Evolutionary conservation across 2,797 vertebrate species (phyloP), one percentile per base, ranked within the genome.

Genomic region (Alectoris magna): DNA sequence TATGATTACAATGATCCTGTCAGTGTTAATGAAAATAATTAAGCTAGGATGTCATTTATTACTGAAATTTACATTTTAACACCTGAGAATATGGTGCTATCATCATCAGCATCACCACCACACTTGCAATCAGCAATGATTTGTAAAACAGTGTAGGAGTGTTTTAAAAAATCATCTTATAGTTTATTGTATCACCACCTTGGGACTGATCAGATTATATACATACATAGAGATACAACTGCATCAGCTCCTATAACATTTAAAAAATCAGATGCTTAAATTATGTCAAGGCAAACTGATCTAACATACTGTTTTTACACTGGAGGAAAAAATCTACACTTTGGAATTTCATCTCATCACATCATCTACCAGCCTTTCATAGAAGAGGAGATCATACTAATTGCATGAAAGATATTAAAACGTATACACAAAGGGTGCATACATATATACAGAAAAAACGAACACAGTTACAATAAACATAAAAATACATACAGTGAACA

Each of bases 351-450:
- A 91, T 95, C 92, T 68, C 93, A 91, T 95, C 94, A 97, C 83
- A 92, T 94, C 75, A 95, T 95, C 96, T 96, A 96, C 26, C 81
- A 97, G 94, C 76, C 88, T 96, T 95, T 93, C 92, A 94, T 96
- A 94, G 94, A 95, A 92, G 91, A 96, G 85, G 84, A 93, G 91
- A 87, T 90, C 84, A 96, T 87, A 91, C 76, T 95, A 95, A 87
- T 94, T 94, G 90, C 91, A 96, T 96, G 93, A 95, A 97, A 94
- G 87, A 84, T 95, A 91, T 96, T 96, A 96, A 96, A 98, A 98
- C 94, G 97, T 97, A 97, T 97, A 97, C 95, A 98, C 97, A 95
- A 91, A 97, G 95, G 96, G 97, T 97, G 97, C 97, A 98, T 98
- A 98, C 97, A 98, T 59, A 96, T 94, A 96, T 96, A 98, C 96